Base-by-base conservation (phyloP, 2,113 vertebrate species). In the Sinocyclocheilus anshuiensis region DNA sequence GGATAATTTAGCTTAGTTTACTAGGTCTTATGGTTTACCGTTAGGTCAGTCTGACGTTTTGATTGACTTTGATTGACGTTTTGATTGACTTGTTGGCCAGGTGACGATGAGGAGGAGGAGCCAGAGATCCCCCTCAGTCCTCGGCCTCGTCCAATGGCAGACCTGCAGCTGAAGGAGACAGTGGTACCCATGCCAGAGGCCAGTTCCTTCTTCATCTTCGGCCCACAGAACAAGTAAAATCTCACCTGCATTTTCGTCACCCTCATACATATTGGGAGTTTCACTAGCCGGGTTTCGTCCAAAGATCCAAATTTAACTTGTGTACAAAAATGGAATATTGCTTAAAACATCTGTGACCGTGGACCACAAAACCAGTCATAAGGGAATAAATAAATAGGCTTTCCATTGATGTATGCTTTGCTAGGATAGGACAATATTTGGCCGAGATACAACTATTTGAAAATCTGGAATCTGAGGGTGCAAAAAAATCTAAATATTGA, bases 41-140 rank as follows among this genome's bases (percentile, higher is more conserved):
- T 8, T 13, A 5, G 13, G 8, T 53, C 50, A 80, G 18, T 11
- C 9, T 81, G 45, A 20, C 0, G 45, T 33, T 63, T 4, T 45
- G 18, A 39, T 13, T 67, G 48, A 26, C 12, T 20, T 80, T 26
- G 26, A 26, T 26, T 81, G 45, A 20, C 0, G 45, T 33, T 63
- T 4, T 45, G 18, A 39, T 13, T 67, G 48, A 26, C 12, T 20
- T 80, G 45, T 89, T 86, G 45, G n/a, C 11, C 9, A 95, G 97
- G 97, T 87, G 97, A 99, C 0, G 97, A 99, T 80, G 97, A 99
- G 59, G 97, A 99, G 91, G 97, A 97, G 63, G 97, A 99, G 71
- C 97, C 97, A 1, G 97, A 98, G 83, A 97, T 98, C 59, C 97
- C 97, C 0, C 87, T 96, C 61, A 98, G 96, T 79, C 97, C 97